Base-by-base conservation (phyloP, 2,797 vertebrate genomes). In the Caiman crocodilus region DNA sequence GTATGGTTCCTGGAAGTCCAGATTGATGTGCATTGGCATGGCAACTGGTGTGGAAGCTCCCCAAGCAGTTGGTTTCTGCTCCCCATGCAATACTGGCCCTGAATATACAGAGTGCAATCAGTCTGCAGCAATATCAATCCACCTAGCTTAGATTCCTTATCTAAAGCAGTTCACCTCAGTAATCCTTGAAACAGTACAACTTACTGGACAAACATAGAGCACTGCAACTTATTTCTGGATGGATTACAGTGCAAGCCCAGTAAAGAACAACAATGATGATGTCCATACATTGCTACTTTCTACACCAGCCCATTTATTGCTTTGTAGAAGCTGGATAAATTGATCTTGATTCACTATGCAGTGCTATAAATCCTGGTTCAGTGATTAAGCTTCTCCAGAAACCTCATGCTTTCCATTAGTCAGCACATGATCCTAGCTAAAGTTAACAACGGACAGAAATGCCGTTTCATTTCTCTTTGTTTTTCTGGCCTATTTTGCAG, bases 371-470 rank as follows among this genome's bases (percentile, higher is more conserved):
- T 7, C 28, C 76, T 79, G 73, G 42, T 84, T 73, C 0, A 0
- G 59, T 32, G 65, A 32, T 58, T 4, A 30, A 73, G 17, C 6
- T 92, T 64, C 79, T 82, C 75, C 28, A 35, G 77, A 93, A 69
- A 11, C 7, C 14, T 78, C 55, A 42, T 26, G 78, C 73, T 89
- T 87, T 61, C 14, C 58, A n/a, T 78, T 32, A 91, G 77, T 42
- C 76, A 84, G 57, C 12, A 11, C 67, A 21, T 4, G 65, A 89
- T 67, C 69, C 64, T 74, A 32, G 77, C 79, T 95, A 1, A 88
- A 76, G 79, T 59, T 81, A 91, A 84, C 55, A 73, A 13, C 32
- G 74, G 1, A n/a, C 74, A 89, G 75, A 86, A 90, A 90, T 5
- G 21, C 9, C 18, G 7, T 61, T 80, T 93, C 69, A 84, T 32